Base-by-base conservation (phyloP, 2,888 invertebrate genomes). In the Drosophila pseudotalamancana region DNA sequence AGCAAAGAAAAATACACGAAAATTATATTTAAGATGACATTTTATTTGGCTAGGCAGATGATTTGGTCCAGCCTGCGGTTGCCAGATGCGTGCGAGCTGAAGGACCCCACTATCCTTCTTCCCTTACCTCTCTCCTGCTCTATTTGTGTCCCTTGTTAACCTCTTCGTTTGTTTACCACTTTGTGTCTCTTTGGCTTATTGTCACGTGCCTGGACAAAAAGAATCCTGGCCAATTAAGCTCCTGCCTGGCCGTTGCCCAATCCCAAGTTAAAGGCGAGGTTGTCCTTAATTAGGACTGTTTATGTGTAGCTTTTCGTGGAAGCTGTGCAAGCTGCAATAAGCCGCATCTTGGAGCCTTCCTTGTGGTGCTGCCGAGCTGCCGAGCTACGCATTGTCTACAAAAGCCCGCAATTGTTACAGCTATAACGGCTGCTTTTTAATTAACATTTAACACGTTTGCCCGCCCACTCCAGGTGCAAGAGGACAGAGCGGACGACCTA, bases 21-120 rank as follows among this genome's bases (percentile, higher is more conserved):
- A 87, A 82, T 82, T 82, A 87, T 87, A 84, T 84, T 83, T 87
- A 87, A 84, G 87, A 82, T 79, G 83, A 85, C 83, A 84, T 84
- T 87, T 85, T 74, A 77, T 79, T 77, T 72, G 57, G 81, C 49
- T 43, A 40, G 65, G 65, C 72, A 34, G 39, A 25, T 70, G 72
- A 64, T 55, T 75, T 54, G 32, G 56, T 34, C 57, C 57, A 31
- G 66, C 53, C 59, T 74, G 72, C 51, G 60, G 69, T 61, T 64
- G 42, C 37, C 34, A 11, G 29, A 34, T 60, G 56, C 51, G 61
- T 51, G 61, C 31, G 45, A 39, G 39, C 39, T n/a, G 29, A 39
- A 12, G 11, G 34, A 9, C 43, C 3, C n/a, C 43, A 5, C 18
- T 9, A 4, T 14, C n/a, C 14, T 8, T 0, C 6, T 19, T 6